Evolutionary conservation across 2,797 vertebrate species (phyloP), one percentile per base, ranked within the genome.

Genomic region (Pagetopsis macropterus): DNA sequence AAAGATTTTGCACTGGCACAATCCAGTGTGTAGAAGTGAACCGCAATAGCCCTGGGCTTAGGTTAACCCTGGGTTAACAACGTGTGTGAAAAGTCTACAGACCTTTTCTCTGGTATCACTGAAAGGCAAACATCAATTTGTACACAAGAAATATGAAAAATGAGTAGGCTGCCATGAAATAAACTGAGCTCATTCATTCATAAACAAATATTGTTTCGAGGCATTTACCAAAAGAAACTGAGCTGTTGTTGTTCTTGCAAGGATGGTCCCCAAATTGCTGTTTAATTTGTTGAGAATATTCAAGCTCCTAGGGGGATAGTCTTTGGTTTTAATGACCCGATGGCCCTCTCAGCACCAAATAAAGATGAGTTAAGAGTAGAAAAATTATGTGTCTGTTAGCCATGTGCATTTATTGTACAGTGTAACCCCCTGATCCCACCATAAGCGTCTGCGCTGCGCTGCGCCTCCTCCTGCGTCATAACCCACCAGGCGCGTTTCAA

Each of bases 281-380:
- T 59, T 15, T 51, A 52, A 70, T 70, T 51, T 43, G 27, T 52
- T 61, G 9, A 56, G 16, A 19, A 58, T 40, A 46, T 58, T 79
- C 23, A 72, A 46, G 13, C 31, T 63, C 31, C 45, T 45, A 5
- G 2, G 8, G 63, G 51, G 19, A 54, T 59, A 51, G 54, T 44
- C 33, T 44, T 43, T 27, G 48, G 67, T 55, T 77, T 14, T 31
- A 45, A 65, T 63, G 50, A 66, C 46, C 37, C 31, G 14, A 19
- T 57, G 54, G 37, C 50, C 14, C 44, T 69, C 64, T 11, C 12
- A 68, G 40, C 17, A 45, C 19, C 40, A 59, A 50, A 50, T 10
- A 70, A 66, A 45, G 16, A 58, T 50, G 45, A 74, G 13, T 27
- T 31, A 41, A 17, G 3, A 55, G 5, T 2, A 37, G 1, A 40